These are phyloP conservation scores for Eupithecia insigniata DNA, from an alignment of 2,888 invertebrate genomes.

Conservation along the genomic window DNA sequence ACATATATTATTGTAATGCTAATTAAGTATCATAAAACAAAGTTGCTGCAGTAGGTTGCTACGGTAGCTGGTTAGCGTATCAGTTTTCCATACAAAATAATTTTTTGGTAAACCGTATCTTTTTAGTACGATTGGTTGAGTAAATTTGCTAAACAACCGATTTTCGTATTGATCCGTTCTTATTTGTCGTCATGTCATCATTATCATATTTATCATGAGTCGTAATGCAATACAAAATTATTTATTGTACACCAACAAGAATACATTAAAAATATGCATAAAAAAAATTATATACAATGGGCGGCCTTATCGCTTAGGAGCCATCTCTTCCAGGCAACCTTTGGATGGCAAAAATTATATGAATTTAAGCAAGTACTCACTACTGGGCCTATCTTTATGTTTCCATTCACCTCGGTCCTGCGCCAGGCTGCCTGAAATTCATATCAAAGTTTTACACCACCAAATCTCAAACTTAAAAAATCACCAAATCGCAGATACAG, in stretches of 20 bases:
- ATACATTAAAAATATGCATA: no score
- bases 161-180: neutral
- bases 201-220: neutral
- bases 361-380: no score
- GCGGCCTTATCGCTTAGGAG: no score
- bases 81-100: neutral
- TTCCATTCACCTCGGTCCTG: neutral
- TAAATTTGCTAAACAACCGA: neutral
- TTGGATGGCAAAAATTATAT: no score
- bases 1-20: no score
- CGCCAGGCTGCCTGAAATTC: neutral
- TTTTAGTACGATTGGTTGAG: neutral
- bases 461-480: neutral
- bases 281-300: no score
- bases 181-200: neutral
- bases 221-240: no score
- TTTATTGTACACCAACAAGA: no score
- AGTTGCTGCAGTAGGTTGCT: no score
- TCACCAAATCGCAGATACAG: constrained; percentile 49
- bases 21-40: no score
- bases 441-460: neutral
- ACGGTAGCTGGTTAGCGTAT: no score
- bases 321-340: no score
- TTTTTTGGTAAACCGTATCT: neutral
- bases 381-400: neutral